Base-by-base conservation (phyloP, 2,888 invertebrate species). In the Andrena marginata region DNA sequence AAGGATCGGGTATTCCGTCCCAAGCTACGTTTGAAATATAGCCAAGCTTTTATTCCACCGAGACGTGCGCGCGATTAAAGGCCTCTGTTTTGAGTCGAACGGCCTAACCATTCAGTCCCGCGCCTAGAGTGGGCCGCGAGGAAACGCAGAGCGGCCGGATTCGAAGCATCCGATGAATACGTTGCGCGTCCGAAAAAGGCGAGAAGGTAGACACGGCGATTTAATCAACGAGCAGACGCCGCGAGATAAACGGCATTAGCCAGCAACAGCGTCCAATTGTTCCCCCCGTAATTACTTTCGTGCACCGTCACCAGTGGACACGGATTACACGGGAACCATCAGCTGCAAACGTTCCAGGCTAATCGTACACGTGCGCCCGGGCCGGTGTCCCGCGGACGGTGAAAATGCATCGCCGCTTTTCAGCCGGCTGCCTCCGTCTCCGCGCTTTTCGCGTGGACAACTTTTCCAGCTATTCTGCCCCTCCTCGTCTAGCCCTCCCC, bases 201-300 rank as follows among this genome's bases (percentile, higher is more conserved):
- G n/a, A n/a, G 20, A 51, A 60, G 31, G 35, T n/a, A 4, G 29
- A 62, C n/a, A 62, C n/a, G 20, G 10, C 51, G 42, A 67, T 62
- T 62, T 67, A 75, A 75, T 63, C 60, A 62, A 42, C 20, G 63
- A 8, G 31, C 76, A 63, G 76, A 48, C 42, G 35, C 77, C 49
- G 59, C 56, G 69, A 64, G 70, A 60, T 69, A 67, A 42, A 74
- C 54, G 67, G 60, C 42, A 64, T 48, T 29, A 54, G 20, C 7
- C 60, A 51, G n/a, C 78, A 49, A 62, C 68, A 63, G 60, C 51
- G 77, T 77, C 71, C 62, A 68, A 80, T 80, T 68, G 79, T 78
- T 78, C 75, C 69, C 75, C 69, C 76, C 70, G 82, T 85, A 85
- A 83, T 84, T 86, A 82, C 87, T 83, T 87, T 86, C 81, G 79